Evolutionary conservation across 2,888 invertebrate species (phyloP), one percentile per base, ranked within the genome.

Genomic region (Drosophila putrida): DNA sequence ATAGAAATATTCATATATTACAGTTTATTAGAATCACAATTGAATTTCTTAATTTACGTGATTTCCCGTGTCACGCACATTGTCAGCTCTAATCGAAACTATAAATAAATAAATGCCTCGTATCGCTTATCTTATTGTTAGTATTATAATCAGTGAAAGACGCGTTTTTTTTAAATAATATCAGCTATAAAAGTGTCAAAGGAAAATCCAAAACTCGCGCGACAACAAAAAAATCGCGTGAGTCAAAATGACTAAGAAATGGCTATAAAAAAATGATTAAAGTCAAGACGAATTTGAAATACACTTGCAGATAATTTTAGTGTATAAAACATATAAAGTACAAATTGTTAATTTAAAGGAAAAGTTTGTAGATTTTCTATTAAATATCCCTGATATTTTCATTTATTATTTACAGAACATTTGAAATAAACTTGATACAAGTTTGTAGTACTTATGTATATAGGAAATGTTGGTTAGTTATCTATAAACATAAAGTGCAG

Each of bases 191-290:
- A 35, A 41, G 33, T 55, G 25, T 36, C 13, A 3, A 46, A 13
- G n/a, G 33, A 55, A 27, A 10, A 13, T 10, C 3, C 10, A 13
- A 35, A 46, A 57, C 43, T 43, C 54, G 54, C 13, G 54, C 54
- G n/a, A 33, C 41, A 33, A 43, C 9, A 11, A 33, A 9, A n/a
- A 54, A 54, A 54, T 54, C 54, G 41, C 54, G 54, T 54, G 54
- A 54, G 33, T n/a, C 13, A 10, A 55, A 25, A 27, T 35, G 44
- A 27, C 13, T 27, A 25, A 44, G 10, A 38, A 38, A 27, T 9
- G 27, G 9, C 36, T 25, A n/a, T 8, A 0, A 2, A 0, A 4
- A 4, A 25, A 8, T 13, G 4, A 39, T 39, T 5, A 6, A 25
- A 25, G 5, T 6, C 41, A 20, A 36, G 44, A 3, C 44, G 55